Base-by-base conservation (phyloP, 2,113 vertebrate genomes). In the Pelvicachromis taeniatus region DNA sequence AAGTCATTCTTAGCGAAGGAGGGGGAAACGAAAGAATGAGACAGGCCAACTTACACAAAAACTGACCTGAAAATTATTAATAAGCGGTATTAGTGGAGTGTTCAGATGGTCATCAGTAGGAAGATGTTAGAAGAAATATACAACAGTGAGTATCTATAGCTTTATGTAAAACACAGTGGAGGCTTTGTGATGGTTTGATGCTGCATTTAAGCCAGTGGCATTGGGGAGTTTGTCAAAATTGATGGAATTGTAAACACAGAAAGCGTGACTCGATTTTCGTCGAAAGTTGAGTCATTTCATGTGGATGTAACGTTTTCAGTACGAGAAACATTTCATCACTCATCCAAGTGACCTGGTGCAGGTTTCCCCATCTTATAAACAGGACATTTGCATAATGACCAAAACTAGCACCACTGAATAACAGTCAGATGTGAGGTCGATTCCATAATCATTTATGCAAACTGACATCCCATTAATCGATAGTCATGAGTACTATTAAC, bases 51-150 rank as follows among this genome's bases (percentile, higher is more conserved):
- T 63, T 21, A 38, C 59, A 38, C 33, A 63, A 38, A 21, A 63
- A 63, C 33, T 63, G 6, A 63, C 14, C 61, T 23, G 35, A 65
- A 65, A 65, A 21, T 65, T 1, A 38, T n/a, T 61, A 11, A 2
- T 38, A 63, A 38, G 10, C 12, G 10, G 0, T 0, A 12, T 63
- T 38, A 63, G 38, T 12, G 59, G 31, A 12, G 6, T 63, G 17
- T 12, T 63, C n/a, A 63, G 10, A 63, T 38, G 33, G 10, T 38
- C 59, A 21, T 65, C 4, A 42, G 40, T 13, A 42, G 40, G 11
- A 13, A 9, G 4, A 40, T 40, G 33, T 21, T 14, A 40, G 19
- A 40, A 40, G 19, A 38, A 38, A 38, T 65, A 65, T 8, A 63
- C 59, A 38, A 63, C 31, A 63, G 1, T 5, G 19, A 63, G 10